Evolutionary conservation across 2,888 invertebrate species (phyloP).

Genomic region (Melinaea menophilus): DNA sequence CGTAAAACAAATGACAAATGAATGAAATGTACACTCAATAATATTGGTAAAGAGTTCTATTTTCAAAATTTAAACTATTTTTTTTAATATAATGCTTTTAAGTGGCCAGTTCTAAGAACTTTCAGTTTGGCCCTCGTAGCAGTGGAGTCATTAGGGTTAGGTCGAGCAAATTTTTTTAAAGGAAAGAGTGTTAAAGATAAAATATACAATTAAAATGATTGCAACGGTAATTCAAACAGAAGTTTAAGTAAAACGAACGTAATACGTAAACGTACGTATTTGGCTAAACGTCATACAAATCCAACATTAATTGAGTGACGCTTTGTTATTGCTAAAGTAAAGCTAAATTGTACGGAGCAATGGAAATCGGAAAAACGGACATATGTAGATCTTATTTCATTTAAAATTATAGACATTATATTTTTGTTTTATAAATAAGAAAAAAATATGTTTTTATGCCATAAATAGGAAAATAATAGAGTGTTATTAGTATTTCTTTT

Average conservation of each 20-base stretch:
- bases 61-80: too few species aligned
- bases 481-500: conserved; percentile 48
- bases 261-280: too few species aligned
- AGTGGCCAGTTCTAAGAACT: too few species aligned
- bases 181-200: too few species aligned
- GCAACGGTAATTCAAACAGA: conserved; percentile 10
- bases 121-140: too few species aligned
- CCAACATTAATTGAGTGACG: conserved; percentile 40
- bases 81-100: too few species aligned
- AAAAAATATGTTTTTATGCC: conserved; percentile 38
- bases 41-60: too few species aligned
- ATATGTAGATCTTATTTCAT: conserved; percentile 51
- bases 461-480: conserved; percentile 38
- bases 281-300: conserved; percentile 21
- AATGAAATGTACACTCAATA: too few species aligned
- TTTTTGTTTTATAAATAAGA: conserved; percentile 37
- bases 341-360: conserved; percentile 49
- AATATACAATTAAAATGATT: conserved; percentile 12
- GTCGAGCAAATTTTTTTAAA: too few species aligned
- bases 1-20: too few species aligned
- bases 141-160: too few species aligned
- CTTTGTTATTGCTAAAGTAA: conserved; percentile 51
- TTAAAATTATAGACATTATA: conserved; percentile 45
- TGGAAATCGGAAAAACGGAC: conserved; percentile 45
- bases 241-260: conserved; percentile 17